Conservation (phyloP, 2,113 vertebrate genomes). For the Saccopteryx bilineata region DNA sequence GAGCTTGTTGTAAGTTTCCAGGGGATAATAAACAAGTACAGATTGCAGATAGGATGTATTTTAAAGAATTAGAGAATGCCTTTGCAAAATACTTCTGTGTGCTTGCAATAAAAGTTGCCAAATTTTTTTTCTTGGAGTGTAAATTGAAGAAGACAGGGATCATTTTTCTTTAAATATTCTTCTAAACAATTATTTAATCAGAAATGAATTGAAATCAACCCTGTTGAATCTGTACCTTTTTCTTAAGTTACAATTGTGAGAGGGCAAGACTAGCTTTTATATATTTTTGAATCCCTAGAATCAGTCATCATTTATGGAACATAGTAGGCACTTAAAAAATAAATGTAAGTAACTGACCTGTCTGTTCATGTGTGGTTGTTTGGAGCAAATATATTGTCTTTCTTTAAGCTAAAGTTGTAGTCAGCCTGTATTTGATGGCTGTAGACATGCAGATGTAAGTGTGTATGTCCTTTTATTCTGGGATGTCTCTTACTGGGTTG, state of each 20-base stretch:
- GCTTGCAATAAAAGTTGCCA: background rate
- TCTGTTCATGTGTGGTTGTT: background rate
- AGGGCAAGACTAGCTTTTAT: background rate
- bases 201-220: background rate
- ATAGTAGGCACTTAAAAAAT: background rate
- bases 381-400: background rate
- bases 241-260: conserved; percentile 15
- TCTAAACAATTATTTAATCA: background rate
- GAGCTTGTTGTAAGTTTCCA: conserved; percentile 66
- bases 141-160: background rate
- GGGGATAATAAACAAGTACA: conserved; percentile 73
- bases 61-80: conserved; percentile 74
- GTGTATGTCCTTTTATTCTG: background rate
- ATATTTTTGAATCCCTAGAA: background rate
- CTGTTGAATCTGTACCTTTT: background rate
- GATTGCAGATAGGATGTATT: conserved; percentile 70
- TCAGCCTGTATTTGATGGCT: background rate
- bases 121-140: background rate
- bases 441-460: background rate
- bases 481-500: background rate
- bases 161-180: background rate
- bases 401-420: conserved; percentile 13
- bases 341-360: background rate
- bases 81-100: conserved; percentile 37
- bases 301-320: background rate